phyloP scores from a whole-genome alignment of 2,888 invertebrate species.

The Mythimna pallens region DNA sequence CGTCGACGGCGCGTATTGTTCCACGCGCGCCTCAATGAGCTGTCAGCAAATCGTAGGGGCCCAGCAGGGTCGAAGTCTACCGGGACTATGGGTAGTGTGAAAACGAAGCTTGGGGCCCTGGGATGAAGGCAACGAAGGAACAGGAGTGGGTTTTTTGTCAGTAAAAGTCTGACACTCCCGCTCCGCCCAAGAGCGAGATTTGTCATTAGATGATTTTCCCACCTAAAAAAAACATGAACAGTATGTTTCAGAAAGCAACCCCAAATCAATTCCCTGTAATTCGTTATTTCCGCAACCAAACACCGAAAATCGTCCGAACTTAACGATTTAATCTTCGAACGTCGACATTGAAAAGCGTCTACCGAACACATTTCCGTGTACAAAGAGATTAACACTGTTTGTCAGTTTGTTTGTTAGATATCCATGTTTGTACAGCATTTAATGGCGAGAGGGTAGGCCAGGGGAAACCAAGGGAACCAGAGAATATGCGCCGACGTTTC shows the following conservation, averaged over 20 bases:
- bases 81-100: no score
- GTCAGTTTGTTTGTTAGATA: constrained; percentile 72
- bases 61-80: no score
- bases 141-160: no score
- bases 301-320: constrained; percentile 49
- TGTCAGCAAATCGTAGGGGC: no score
- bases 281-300: constrained; percentile 47
- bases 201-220: no score
- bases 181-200: no score
- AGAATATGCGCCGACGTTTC: constrained; percentile 48
- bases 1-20: no score
- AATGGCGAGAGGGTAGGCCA: constrained; percentile 63
- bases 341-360: constrained; percentile 51
- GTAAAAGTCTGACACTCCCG: no score
- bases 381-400: constrained; percentile 75
- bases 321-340: constrained; percentile 51
- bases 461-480: constrained; percentile 17
- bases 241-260: constrained; percentile 14
- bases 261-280: constrained; percentile 32
- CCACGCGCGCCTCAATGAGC: no score
- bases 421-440: constrained; percentile 73
- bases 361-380: constrained; percentile 64
- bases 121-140: no score
- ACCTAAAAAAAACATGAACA: no score
- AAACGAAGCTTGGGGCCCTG: no score